These are phyloP conservation scores for Chloropsis hardwickii DNA, from an alignment of 2,113 vertebrate species.

Conservation along the genomic window DNA sequence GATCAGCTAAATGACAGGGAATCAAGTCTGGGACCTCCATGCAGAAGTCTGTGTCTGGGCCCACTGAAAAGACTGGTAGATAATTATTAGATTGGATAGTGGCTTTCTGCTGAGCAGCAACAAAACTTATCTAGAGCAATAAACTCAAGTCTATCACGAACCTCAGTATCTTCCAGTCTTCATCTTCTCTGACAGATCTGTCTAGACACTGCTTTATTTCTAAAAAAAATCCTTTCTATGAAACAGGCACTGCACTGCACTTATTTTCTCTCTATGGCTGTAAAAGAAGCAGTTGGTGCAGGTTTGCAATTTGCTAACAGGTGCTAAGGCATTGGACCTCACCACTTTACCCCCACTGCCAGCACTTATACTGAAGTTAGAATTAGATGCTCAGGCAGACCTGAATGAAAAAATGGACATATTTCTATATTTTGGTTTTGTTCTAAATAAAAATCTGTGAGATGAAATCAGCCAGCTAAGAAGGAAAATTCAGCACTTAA, in stretches of 20 bases:
- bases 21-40: background rate
- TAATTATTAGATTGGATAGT: background rate
- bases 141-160: background rate
- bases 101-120: background rate
- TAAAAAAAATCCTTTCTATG: background rate
- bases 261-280: background rate
- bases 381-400: background rate
- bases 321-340: background rate
- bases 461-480: background rate
- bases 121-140: background rate
- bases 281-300: background rate
- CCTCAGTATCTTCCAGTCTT: background rate
- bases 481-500: background rate
- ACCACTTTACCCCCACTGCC: background rate
- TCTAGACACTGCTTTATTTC: background rate
- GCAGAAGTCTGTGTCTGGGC: background rate
- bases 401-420: background rate
- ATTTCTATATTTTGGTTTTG: background rate
- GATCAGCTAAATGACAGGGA: background rate
- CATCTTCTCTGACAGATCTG: background rate
- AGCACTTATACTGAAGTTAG: background rate
- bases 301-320: background rate
- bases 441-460: background rate
- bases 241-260: background rate
- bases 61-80: background rate